These are phyloP conservation scores for Arnoldichthys spilopterus DNA, from an alignment of 2,797 vertebrate species.

Conservation along the genomic window DNA sequence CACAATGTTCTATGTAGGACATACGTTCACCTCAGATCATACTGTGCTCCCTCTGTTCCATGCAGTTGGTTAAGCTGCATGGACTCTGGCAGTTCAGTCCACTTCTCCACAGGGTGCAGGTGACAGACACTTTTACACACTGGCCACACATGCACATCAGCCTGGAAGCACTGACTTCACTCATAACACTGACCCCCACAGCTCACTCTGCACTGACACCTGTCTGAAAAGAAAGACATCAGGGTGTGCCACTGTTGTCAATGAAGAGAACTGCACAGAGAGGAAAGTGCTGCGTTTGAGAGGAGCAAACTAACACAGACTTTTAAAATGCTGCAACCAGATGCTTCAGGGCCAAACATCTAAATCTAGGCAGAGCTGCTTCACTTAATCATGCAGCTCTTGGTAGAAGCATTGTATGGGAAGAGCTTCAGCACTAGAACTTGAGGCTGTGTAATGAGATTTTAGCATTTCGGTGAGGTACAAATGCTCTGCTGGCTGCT, in stretches of 20 bases:
- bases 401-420: not conserved
- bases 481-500: not conserved
- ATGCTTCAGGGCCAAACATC: slow-evolving; percentile 25
- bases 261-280: slow-evolving; percentile 29
- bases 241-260: slow-evolving; percentile 31
- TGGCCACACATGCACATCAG: slow-evolving; percentile 28
- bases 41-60: not conserved
- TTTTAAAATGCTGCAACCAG: slow-evolving; percentile 31
- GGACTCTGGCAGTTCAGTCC: slow-evolving; percentile 24
- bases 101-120: not conserved
- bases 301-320: slow-evolving; percentile 30
- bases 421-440: not conserved
- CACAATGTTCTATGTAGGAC: not conserved
- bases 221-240: slow-evolving; percentile 21
- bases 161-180: slow-evolving; percentile 18
- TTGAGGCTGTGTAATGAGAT: slow-evolving; percentile 27
- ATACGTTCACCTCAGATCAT: slow-evolving; percentile 12
- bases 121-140: slow-evolving; percentile 29
- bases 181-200: slow-evolving; percentile 27
- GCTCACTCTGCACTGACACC: slow-evolving; percentile 37
- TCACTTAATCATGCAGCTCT: slow-evolving; percentile 8
- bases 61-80: slow-evolving; percentile 17
- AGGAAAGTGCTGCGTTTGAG: slow-evolving; percentile 22
- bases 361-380: slow-evolving; percentile 24
- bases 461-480: not conserved